Base-by-base conservation (phyloP, 2,888 invertebrate species). In the Corbicula japonica region DNA sequence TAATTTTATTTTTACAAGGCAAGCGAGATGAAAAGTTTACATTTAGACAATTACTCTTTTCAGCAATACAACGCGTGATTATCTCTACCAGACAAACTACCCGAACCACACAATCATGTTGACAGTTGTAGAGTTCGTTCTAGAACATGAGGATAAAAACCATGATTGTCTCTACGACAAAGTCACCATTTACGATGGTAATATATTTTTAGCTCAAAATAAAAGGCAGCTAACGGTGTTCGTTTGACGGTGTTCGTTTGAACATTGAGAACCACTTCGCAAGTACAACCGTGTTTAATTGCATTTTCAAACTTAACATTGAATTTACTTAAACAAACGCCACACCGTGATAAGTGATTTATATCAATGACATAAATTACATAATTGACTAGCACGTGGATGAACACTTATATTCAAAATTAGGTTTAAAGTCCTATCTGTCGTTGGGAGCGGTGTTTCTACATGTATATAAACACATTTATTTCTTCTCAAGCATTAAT, bases 11-110 rank as follows among this genome's bases (percentile, higher is more conserved):
- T 54, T n/a, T n/a, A n/a, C n/a, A n/a, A n/a, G n/a, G n/a, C n/a
- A n/a, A n/a, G n/a, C n/a, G n/a, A n/a, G n/a, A n/a, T n/a, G n/a
- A n/a, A n/a, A n/a, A n/a, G n/a, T n/a, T n/a, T n/a, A n/a, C n/a
- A n/a, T n/a, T n/a, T n/a, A n/a, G n/a, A n/a, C n/a, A n/a, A n/a
- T n/a, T n/a, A n/a, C n/a, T n/a, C n/a, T n/a, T 62, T 30, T 10
- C 56, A 73, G 73, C 4, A 73, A 73, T 21, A 65, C 46, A n/a
- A 65, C 73, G n/a, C 26, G 48, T n/a, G 58, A 73, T 18, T 73
- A 50, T 23, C 65, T 32, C 3, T 30, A 58, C 23, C 46, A n/a
- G 10, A 73, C 73, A 30, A 48, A 56, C n/a, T 73, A 65, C 35
- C 34, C 35, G 5, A 65, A 73, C 58, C 73, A 73, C 23, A 48